A percentile compares a stretch with the other conserved stretches of the same genome.
Conservation (phyloP, 2,113 vertebrate species). For the Guaruba guarouba region DNA sequence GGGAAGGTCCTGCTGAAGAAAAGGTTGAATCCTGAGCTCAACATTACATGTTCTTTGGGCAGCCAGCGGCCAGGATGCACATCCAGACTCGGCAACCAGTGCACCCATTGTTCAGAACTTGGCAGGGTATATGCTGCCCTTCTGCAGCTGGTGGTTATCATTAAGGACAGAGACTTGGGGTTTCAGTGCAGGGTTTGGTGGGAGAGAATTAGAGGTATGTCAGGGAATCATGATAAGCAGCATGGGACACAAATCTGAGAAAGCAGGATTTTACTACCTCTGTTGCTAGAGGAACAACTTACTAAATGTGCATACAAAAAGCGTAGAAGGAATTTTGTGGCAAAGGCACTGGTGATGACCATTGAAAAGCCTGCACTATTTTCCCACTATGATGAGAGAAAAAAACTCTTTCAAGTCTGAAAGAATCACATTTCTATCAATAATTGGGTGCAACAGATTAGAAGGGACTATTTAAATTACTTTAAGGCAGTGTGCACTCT, state of each 20-base stretch:
- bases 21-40: not conserved
- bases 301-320: not conserved
- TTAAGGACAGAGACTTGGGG: not conserved
- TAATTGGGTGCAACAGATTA: not conserved
- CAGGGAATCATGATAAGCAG: not conserved
- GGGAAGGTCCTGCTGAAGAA: not conserved
- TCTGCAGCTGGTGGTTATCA: not conserved
- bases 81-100: not conserved
- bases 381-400: not conserved
- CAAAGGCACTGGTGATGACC: fast-evolving
- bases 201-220: not conserved
- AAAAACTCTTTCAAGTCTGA: not conserved
- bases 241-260: not conserved
- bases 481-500: not conserved
- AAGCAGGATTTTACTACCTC: fast-evolving
- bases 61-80: not conserved
- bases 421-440: not conserved
- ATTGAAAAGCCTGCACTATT: not conserved
- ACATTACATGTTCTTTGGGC: not conserved
- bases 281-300: not conserved
- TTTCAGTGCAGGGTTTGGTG: not conserved
- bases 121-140: not conserved
- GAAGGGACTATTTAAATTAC: not conserved
- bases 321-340: not conserved
- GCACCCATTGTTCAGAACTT: not conserved